Conservation (phyloP, 2,113 vertebrate species). For the Psammodynastes pulverulentus region DNA sequence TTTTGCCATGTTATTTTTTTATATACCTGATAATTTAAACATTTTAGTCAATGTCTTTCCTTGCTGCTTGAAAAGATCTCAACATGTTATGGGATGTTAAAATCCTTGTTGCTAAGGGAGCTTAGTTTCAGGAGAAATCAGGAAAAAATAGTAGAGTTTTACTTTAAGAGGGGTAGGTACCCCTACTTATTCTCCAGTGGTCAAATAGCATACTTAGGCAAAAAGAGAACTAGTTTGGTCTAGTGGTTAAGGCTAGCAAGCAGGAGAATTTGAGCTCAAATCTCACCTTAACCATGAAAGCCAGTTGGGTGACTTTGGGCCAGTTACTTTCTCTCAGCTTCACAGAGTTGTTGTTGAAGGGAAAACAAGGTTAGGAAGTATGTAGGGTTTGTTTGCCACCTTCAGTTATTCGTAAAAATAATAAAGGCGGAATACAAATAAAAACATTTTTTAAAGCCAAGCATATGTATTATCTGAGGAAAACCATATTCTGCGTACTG, state of each 20-base stretch:
- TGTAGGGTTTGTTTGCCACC: neutral
- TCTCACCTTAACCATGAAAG: neutral
- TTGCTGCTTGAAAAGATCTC: neutral
- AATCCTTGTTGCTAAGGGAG: neutral
- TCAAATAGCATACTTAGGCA: neutral
- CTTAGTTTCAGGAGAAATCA: neutral
- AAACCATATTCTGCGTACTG: neutral
- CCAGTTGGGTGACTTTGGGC: neutral
- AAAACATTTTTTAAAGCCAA: neutral
- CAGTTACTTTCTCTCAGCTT: neutral
- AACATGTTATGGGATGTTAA: neutral
- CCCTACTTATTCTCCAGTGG: neutral
- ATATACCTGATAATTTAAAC: conserved; percentile 27
- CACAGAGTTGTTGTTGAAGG: neutral
- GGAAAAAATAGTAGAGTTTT: neutral
- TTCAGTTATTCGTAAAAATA: neutral
- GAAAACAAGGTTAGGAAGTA: neutral
- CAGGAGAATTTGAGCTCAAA: neutral
- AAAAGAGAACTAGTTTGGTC: neutral
- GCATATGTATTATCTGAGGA: neutral
- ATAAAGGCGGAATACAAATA: neutral
- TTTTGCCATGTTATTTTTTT: conserved; percentile 22
- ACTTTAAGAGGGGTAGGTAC: neutral
- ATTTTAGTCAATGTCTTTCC: neutral
- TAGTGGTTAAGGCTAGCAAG: neutral